phyloP scores from a whole-genome alignment of 2,888 invertebrate species.

The Serripes groenlandicus region DNA sequence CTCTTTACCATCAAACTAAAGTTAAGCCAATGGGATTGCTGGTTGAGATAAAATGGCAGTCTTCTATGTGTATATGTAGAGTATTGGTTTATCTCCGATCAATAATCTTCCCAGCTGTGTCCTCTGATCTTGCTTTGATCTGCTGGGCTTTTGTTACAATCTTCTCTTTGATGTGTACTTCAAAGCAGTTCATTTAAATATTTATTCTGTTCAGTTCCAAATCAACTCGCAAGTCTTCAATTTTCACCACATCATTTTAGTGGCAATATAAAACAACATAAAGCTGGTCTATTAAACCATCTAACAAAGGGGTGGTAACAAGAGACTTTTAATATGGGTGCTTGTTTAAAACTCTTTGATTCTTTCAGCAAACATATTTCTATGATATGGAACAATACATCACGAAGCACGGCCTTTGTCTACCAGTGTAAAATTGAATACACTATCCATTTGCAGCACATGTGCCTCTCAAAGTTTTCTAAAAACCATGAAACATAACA shows the following conservation, averaged over 20 bases:
- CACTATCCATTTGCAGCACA: conserved; percentile 10
- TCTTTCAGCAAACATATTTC: conserved; percentile 11
- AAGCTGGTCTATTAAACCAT: conserved; percentile 20
- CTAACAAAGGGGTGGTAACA: conserved; percentile 16
- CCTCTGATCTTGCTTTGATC: conserved; percentile 59
- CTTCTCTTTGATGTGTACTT: conserved; percentile 66
- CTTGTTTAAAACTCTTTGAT: conserved; percentile 17
- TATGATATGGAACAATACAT: conserved; percentile 9
- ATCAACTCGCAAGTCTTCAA: conserved; percentile 64
- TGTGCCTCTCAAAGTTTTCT: conserved; percentile 1
- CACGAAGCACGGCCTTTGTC: not conserved
- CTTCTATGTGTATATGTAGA: not conserved
- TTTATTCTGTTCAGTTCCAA: conserved; percentile 68
- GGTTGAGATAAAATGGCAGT: conserved; percentile 15
- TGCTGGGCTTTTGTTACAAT: conserved; percentile 59
- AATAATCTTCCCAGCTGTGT: conserved; percentile 59
- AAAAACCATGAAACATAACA: conserved; percentile 10
- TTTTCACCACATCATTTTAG: conserved; percentile 64
- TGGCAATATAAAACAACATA: conserved; percentile 25
- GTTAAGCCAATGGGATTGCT: not conserved
- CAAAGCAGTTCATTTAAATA: conserved; percentile 71
- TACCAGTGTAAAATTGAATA: conserved; percentile 11
- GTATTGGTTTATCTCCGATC: conserved; percentile 14
- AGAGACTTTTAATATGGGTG: conserved; percentile 14
- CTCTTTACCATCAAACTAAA: not conserved